A percentile compares a stretch with the other conserved stretches of the same genome.
These are phyloP conservation scores for Amblyopsis rosae DNA, from an alignment of 2,113 vertebrate genomes.

Conservation along the genomic window DNA sequence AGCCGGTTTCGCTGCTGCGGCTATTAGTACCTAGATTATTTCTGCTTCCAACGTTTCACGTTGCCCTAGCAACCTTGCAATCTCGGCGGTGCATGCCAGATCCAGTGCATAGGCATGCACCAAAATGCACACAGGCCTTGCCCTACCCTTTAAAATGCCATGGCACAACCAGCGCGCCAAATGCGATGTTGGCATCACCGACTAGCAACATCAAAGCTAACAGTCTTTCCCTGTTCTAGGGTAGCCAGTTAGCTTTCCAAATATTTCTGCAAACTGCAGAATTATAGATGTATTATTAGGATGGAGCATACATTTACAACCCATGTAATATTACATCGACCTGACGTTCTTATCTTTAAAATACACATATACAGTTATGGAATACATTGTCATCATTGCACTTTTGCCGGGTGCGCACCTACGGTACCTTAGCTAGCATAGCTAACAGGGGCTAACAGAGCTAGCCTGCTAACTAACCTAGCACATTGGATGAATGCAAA, in stretches of 20 bases:
- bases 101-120: slow-evolving; percentile 59
- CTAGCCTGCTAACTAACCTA: slow-evolving; percentile 35
- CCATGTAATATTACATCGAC: not conserved
- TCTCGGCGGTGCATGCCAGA: slow-evolving; percentile 25
- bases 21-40: not conserved
- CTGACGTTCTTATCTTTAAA: not conserved
- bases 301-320: no score
- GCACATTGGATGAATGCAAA: slow-evolving; percentile 40
- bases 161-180: slow-evolving; percentile 18
- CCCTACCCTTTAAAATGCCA: slow-evolving; percentile 10
- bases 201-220: slow-evolving; percentile 17
- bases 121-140: slow-evolving; percentile 48
- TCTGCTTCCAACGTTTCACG: slow-evolving; percentile 11
- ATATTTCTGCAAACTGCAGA: no score
- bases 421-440: not conserved
- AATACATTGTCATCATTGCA: no score
- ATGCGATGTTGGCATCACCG: slow-evolving; percentile 14
- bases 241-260: not conserved
- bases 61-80: slow-evolving; percentile 44
- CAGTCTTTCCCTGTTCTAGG: not conserved
- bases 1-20: not conserved
- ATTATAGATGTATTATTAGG: not conserved
- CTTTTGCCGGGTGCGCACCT: slow-evolving; percentile 58
- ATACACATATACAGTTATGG: no score
- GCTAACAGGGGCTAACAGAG: no score